A percentile compares a stretch with the other conserved stretches of the same genome.
These are phyloP conservation scores for Geopemphigus sp. DNA, from an alignment of 1,140 invertebrate species.

Conservation along the genomic window DNA sequence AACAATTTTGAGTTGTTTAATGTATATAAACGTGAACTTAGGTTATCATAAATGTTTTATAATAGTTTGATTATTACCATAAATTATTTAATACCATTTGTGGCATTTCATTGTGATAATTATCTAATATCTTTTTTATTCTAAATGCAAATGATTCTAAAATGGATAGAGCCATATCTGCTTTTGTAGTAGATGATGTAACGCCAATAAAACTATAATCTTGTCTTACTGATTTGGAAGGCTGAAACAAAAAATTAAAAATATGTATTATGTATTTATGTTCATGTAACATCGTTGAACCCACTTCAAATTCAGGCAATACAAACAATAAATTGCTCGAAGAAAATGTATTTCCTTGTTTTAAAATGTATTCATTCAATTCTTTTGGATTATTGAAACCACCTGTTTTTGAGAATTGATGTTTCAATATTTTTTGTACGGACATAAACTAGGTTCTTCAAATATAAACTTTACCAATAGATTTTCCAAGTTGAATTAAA, in stretches of 20 bases:
- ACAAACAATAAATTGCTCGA: constrained; percentile 16
- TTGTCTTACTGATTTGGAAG: constrained; percentile 54
- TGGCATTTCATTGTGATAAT: constrained; percentile 43
- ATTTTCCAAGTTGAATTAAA: constrained; percentile 76
- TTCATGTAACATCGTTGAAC: neutral
- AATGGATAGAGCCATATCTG: constrained; percentile 77
- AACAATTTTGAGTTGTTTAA: no score
- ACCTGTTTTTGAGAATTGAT: neutral
- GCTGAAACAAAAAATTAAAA: constrained; percentile 8
- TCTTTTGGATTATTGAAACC: constrained; percentile 36
- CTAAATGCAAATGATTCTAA: constrained; percentile 82
- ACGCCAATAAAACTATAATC: constrained; percentile 82
- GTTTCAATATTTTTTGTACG: neutral
- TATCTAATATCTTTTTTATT: constrained; percentile 42
- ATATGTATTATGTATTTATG: no score
- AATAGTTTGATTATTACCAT: constrained; percentile 21
- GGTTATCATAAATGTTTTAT: neutral
- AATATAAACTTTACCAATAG: constrained; percentile 65
- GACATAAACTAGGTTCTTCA: constrained; percentile 38
- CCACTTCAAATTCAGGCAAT: constrained; percentile 31
- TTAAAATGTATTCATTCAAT: constrained; percentile 21
- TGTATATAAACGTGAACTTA: no score
- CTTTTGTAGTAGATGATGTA: constrained; percentile 72
- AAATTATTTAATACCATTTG: constrained; percentile 25
- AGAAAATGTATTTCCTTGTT: constrained; percentile 14